phyloP scores from a whole-genome alignment of 2,797 vertebrate species.

The Hapalemur alaotrensis region DNA sequence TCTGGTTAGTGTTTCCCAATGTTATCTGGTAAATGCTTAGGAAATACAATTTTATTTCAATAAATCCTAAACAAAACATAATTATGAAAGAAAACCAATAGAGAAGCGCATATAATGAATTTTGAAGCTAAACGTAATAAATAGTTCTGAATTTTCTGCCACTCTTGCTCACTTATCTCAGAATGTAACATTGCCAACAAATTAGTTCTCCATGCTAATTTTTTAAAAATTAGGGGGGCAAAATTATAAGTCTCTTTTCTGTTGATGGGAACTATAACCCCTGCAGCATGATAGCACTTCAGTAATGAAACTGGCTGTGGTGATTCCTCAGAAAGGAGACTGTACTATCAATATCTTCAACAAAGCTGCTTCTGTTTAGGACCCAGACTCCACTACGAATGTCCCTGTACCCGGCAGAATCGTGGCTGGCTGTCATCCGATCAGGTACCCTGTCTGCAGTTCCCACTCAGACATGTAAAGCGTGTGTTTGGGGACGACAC shows the following conservation, averaged over 20 bases:
- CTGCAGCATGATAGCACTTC: not conserved
- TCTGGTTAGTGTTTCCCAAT: not conserved
- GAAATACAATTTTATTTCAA: conserved; percentile 42
- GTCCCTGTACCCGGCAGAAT: conserved; percentile 66
- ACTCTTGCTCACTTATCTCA: conserved; percentile 17
- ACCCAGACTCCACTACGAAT: conserved; percentile 57
- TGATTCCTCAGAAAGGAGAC: conserved; percentile 72
- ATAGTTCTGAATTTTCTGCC: conserved; percentile 38
- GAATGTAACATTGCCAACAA: not conserved
- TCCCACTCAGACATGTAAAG: conserved; percentile 41
- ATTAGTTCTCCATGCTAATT: not conserved
- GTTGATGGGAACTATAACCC: not conserved
- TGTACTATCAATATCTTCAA: conserved; percentile 59
- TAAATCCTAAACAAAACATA: conserved; percentile 41
- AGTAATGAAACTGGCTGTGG: conserved; percentile 38
- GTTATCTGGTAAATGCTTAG: conserved; percentile 28
- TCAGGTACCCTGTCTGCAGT: conserved; percentile 61
- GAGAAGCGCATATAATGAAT: not conserved
- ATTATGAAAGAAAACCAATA: conserved; percentile 20
- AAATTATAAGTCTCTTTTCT: conserved; percentile 5
- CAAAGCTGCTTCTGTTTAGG: conserved; percentile 67
- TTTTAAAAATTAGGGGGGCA: not conserved
- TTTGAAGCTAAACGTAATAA: conserved; percentile 37
- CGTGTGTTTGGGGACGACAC: conserved; percentile 68
- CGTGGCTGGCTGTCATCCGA: conserved; percentile 68